Evolutionary conservation across 2,797 vertebrate genomes (phyloP).

Genomic region (Meriones psammophilus): DNA sequence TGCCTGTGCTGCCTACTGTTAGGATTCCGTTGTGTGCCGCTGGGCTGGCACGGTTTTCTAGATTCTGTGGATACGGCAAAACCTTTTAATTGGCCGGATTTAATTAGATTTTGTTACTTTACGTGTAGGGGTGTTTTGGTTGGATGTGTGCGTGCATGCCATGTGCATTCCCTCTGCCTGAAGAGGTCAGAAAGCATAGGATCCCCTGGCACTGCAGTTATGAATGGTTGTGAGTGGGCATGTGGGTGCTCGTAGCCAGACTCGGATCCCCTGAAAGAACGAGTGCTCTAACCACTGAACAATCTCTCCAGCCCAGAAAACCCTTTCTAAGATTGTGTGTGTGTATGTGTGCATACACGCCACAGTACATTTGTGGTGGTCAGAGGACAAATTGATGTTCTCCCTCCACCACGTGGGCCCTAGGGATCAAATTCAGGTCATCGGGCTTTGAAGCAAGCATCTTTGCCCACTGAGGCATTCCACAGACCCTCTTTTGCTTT

Average conservation of each 20-base stretch:
- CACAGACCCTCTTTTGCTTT: neutral
- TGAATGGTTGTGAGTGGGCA: neutral
- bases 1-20: neutral
- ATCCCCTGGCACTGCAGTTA: neutral
- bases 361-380: neutral
- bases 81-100: neutral
- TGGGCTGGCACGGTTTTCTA: neutral
- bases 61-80: neutral
- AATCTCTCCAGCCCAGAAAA: neutral
- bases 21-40: neutral
- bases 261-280: neutral
- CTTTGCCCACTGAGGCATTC: neutral
- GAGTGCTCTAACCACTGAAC: neutral
- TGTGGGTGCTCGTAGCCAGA: neutral
- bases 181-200: neutral
- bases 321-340: neutral
- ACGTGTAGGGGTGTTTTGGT: neutral
- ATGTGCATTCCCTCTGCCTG: neutral
- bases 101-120: neutral
- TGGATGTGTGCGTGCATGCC: too few relatives aligned
- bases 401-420: neutral
- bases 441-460: neutral
- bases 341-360: neutral
- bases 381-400: neutral
- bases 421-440: neutral